A percentile compares a stretch with the other conserved stretches of the same genome.
Evolutionary conservation across 1,140 invertebrate species (phyloP).

Genomic region (Ceratoteleas bidentatus): DNA sequence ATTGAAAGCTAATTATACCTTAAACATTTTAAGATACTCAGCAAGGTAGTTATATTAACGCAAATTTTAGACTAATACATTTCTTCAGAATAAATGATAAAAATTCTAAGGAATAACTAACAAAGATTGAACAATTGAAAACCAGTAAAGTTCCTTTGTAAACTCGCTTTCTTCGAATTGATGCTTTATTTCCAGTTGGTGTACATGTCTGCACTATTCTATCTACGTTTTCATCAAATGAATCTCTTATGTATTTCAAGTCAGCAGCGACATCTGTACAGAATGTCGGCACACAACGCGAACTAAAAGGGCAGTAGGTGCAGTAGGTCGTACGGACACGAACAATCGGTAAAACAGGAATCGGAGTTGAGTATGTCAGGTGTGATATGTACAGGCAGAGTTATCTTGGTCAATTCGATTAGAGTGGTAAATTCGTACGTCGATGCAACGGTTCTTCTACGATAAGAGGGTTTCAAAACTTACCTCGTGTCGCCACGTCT

Average conservation of each 20-base stretch:
- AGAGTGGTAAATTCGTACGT: background rate
- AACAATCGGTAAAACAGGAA: constrained; percentile 35
- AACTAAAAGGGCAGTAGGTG: constrained; percentile 6
- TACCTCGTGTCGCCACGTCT: constrained; percentile 79
- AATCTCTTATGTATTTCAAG: constrained; percentile 1
- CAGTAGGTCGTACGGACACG: constrained; percentile 14
- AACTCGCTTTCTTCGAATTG: too few species aligned
- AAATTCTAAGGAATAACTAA: too few species aligned
- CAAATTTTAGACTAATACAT: background rate
- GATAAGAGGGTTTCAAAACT: constrained; percentile 66
- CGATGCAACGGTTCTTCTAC: constrained; percentile 23
- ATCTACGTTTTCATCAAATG: background rate
- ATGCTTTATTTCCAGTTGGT: background rate
- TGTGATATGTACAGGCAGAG: background rate
- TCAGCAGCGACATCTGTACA: constrained; percentile 35
- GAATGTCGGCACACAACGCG: constrained; percentile 7
- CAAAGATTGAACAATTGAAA: too few species aligned
- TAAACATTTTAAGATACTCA: too few species aligned
- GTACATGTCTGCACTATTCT: constrained; percentile 3
- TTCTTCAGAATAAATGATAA: too few species aligned
- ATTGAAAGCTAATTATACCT: too few species aligned
- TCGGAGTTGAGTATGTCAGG: background rate
- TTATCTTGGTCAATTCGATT: background rate
- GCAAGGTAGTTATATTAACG: too few species aligned
- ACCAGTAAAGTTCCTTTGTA: too few species aligned